Percentiles rank a stretch among this genome's conserved stretches.
Conservation (phyloP, 2,888 invertebrate species). For the Volucella inanis region DNA sequence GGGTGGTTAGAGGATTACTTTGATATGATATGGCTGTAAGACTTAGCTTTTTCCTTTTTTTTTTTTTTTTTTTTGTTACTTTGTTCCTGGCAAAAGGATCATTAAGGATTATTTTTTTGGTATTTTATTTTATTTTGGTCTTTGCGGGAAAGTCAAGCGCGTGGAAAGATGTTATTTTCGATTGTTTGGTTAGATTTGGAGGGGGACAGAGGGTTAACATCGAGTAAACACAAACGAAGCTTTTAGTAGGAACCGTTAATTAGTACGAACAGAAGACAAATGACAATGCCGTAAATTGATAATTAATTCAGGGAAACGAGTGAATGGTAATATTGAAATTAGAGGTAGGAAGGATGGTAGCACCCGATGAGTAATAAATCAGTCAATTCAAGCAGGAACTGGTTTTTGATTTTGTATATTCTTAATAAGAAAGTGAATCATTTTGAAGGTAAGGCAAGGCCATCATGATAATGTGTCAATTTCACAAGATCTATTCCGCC, state of each 20-base stretch:
- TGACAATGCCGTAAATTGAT: not conserved
- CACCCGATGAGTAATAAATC: conserved; percentile 15
- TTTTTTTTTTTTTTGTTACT: conserved; percentile 6
- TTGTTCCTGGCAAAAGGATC: conserved; percentile 17
- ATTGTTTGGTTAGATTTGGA: conserved; percentile 18
- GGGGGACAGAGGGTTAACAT: not conserved
- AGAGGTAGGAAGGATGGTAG: not conserved
- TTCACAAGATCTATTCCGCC: not conserved
- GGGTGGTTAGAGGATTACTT: conserved; percentile 13
- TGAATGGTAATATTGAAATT: not conserved
- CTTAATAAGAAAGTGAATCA: conserved; percentile 31
- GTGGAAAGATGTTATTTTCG: conserved; percentile 42
- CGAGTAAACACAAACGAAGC: conserved; percentile 8
- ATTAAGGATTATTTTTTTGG: conserved; percentile 33
- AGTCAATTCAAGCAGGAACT: not conserved
- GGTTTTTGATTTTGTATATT: conserved; percentile 14
- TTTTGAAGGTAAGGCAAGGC: conserved; percentile 29
- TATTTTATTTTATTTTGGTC: not conserved
- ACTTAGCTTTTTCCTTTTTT: conserved; percentile 9
- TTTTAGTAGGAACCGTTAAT: conserved; percentile 34
- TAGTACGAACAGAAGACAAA: conserved; percentile 37
- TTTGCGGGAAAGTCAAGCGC: not conserved
- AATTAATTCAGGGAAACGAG: conserved; percentile 55
- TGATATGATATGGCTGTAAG: conserved; percentile 41
- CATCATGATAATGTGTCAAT: conserved; percentile 1